Evolutionary conservation across 2,113 vertebrate species (phyloP).

Genomic region (Poecilia latipinna): DNA sequence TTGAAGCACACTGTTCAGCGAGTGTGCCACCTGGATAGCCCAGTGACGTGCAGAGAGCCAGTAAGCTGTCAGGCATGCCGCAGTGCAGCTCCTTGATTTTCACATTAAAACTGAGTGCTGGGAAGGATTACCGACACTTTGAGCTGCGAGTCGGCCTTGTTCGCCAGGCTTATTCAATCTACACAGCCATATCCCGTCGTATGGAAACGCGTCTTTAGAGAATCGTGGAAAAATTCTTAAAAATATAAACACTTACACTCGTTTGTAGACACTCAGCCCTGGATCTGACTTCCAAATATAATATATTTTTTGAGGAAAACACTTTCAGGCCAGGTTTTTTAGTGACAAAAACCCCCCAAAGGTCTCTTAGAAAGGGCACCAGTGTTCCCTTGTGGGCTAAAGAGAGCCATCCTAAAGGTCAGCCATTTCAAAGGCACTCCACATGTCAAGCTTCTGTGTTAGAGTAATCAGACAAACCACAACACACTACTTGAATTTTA

Average conservation of each 20-base stretch:
- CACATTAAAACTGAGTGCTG: slow-evolving; percentile 65
- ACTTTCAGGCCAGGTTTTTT: no score
- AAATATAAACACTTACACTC: not conserved
- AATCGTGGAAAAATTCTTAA: not conserved
- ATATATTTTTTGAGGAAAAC: no score
- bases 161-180: slow-evolving; percentile 56
- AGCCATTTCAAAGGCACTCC: no score
- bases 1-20: slow-evolving; percentile 42
- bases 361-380: no score
- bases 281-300: no score
- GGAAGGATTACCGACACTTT: slow-evolving; percentile 65
- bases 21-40: slow-evolving; percentile 41
- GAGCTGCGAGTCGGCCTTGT: slow-evolving; percentile 31
- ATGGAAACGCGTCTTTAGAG: not conserved
- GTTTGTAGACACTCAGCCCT: no score
- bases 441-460: no score
- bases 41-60: slow-evolving; percentile 21
- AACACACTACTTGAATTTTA: no score
- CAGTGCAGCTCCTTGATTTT: slow-evolving; percentile 75
- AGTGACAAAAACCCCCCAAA: no score
- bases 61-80: slow-evolving; percentile 59
- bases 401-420: no score
- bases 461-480: no score
- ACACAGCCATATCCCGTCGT: not conserved
- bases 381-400: no score